Evolutionary conservation across 1,140 invertebrate genomes (phyloP).

Genomic region (Wasmannia auropunctata): DNA sequence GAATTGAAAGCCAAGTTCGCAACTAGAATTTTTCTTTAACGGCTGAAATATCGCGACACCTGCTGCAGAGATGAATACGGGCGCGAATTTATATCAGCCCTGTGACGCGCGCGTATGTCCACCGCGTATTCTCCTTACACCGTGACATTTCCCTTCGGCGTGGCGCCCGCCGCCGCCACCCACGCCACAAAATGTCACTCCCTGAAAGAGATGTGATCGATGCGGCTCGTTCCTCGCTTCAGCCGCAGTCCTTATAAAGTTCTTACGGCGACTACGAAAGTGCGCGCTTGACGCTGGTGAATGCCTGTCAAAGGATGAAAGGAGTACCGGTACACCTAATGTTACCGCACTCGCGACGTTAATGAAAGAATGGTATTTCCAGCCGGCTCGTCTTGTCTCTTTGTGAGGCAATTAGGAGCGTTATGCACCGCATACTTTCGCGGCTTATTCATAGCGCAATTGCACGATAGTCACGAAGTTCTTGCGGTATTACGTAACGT

Average conservation of each 20-base stretch:
- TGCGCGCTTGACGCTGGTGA: conserved; percentile 39
- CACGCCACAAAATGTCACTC: conserved; percentile 78
- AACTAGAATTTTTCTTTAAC: background rate
- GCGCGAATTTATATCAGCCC: background rate
- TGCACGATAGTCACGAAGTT: background rate
- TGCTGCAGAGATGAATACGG: background rate
- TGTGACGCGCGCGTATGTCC: background rate
- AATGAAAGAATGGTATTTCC: conserved; percentile 55
- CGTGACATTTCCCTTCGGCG: conserved; percentile 77
- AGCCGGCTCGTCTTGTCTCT: conserved; percentile 48
- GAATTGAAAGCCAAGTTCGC: too few relatives aligned
- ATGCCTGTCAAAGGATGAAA: conserved; percentile 58
- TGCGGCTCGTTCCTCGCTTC: conserved; percentile 67
- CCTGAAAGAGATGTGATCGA: conserved; percentile 76
- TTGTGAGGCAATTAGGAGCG: conserved; percentile 52
- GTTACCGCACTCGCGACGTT: conserved; percentile 49
- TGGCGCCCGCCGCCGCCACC: conserved; percentile 74
- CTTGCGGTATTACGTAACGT: background rate
- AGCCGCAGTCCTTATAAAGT: conserved; percentile 61
- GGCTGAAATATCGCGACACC: background rate
- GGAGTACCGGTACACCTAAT: conserved; percentile 52
- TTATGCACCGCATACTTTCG: conserved; percentile 31
- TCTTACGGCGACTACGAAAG: conserved; percentile 34
- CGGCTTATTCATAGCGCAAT: conserved; percentile 29
- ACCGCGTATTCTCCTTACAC: conserved; percentile 28